Conservation (phyloP, 2,888 invertebrate genomes). For the Macaria liturata region DNA sequence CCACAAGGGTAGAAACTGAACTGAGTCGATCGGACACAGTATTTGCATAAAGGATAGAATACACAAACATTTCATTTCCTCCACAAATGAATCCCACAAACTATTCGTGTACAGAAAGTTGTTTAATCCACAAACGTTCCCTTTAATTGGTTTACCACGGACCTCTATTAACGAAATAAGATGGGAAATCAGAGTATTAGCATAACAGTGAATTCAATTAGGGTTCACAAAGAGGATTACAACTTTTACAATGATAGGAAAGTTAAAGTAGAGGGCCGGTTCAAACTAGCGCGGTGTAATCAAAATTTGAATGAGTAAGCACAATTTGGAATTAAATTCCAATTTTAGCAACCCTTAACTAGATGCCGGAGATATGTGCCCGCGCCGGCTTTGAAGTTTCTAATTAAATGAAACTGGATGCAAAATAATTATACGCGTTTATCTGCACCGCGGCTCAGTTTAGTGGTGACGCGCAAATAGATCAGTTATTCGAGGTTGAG, state of each 20-base stretch:
- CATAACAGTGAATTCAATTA: conserved; percentile 83
- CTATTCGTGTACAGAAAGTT: conserved; percentile 73
- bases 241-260: conserved; percentile 82
- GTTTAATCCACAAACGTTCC: conserved; percentile 78
- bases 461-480: neutral
- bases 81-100: conserved; percentile 61
- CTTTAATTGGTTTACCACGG: conserved; percentile 81
- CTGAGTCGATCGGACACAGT: conserved; percentile 26
- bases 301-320: conserved; percentile 74
- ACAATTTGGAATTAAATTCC: conserved; percentile 69
- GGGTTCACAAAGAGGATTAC: conserved; percentile 82
- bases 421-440: conserved; percentile 1
- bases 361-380: conserved; percentile 16
- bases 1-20: neutral
- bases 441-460: conserved; percentile 1
- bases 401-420: conserved; percentile 10
- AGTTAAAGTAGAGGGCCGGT: conserved; percentile 72
- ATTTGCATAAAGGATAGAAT: conserved; percentile 50
- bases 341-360: conserved; percentile 40
- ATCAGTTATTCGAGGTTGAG: too few relatives aligned
- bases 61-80: conserved; percentile 60
- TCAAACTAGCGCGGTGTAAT: conserved; percentile 78
- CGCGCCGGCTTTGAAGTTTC: too few relatives aligned
- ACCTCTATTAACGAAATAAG: conserved; percentile 83
- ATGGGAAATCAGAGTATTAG: conserved; percentile 83